Evolutionary conservation across 2,797 vertebrate genomes (phyloP).

Genomic region (Hozukius guyotensis): DNA sequence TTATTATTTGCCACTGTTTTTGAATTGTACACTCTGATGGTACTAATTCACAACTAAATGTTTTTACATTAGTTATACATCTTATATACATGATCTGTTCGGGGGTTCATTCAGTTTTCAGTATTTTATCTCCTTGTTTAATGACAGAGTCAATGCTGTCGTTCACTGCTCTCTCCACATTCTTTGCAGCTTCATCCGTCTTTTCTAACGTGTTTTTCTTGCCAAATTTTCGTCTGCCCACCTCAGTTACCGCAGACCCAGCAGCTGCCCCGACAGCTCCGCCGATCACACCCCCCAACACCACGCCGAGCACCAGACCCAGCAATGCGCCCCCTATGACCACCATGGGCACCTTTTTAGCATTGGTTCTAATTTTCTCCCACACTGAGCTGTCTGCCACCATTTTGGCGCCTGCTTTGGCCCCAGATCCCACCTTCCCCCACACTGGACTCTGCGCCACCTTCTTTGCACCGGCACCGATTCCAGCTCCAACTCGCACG

Average conservation of each 20-base stretch:
- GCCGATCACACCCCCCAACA: slow-evolving; percentile 75
- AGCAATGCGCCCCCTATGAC: slow-evolving; percentile 65
- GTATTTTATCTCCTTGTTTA: slow-evolving; percentile 55
- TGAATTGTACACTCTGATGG: neutral
- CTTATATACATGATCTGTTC: neutral
- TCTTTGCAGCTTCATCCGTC: neutral
- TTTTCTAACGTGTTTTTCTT: slow-evolving; percentile 32
- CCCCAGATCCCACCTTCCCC: slow-evolving; percentile 68
- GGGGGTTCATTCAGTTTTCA: slow-evolving; percentile 74
- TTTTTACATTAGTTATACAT: slow-evolving; percentile 1
- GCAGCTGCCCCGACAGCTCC: slow-evolving; percentile 77
- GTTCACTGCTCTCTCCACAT: neutral
- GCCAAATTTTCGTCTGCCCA: slow-evolving; percentile 69
- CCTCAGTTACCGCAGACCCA: slow-evolving; percentile 74
- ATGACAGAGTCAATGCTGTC: slow-evolving; percentile 13
- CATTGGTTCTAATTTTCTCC: slow-evolving; percentile 57
- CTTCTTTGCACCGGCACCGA: slow-evolving; percentile 61
- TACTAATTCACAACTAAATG: neutral
- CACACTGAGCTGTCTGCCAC: slow-evolving; percentile 71
- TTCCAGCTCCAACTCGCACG: slow-evolving; percentile 51
- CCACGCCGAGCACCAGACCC: slow-evolving; percentile 75
- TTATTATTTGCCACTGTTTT: neutral
- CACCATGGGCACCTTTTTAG: slow-evolving; percentile 60
- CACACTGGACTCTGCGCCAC: slow-evolving; percentile 73
- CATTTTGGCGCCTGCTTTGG: slow-evolving; percentile 68